Evolutionary conservation across 2,113 vertebrate species (phyloP), one percentile per base, ranked within the genome.

Genomic region (Cryptotis parvus): DNA sequence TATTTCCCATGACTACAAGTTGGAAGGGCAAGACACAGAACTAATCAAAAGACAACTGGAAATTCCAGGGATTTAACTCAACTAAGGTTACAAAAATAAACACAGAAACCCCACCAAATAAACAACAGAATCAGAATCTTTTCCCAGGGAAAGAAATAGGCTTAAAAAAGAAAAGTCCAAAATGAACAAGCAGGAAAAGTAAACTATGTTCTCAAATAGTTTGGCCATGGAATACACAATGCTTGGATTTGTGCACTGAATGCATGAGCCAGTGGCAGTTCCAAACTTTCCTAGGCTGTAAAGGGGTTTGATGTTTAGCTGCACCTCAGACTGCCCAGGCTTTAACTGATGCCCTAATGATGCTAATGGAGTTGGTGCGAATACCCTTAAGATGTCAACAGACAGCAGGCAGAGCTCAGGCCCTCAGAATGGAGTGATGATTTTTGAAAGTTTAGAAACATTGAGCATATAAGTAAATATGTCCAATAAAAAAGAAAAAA

Each of bases 31-130:
- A 90, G 12, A 26, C 15, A 72, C 10, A 73, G 69, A 87, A 87
- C 1, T n/a, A 33, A 33, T 45, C 31, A 79, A 49, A 72, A 69
- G 3, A 84, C 16, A 73, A 72, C 4, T 3, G 12, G 18, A 78
- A 83, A 29, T 61, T 83, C 39, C 20, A 78, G 33, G 1, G 55
- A 77, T 41, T 61, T 68, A 84, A 87, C 35, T 58, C 3, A 93
- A 31, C 20, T 73, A 72, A 86, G 18, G 24, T 90, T 83, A 61
- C 68, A 92, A 90, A 88, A 52, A 37, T 29, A 94, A 72, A 69
- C 5, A 66, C 22, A 65, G 82, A 49, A 49, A 82, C 12, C 6
- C 4, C 27, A 88, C 4, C 58, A 61, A 88, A 88, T 31, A 91
- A 49, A 45, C 5, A 93, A 70, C 20, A 74, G 6, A 89, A 75